Evolutionary conservation across 2,888 invertebrate genomes (phyloP), one percentile per base, ranked within the genome.

Genomic region (Xestia sexstrigata): DNA sequence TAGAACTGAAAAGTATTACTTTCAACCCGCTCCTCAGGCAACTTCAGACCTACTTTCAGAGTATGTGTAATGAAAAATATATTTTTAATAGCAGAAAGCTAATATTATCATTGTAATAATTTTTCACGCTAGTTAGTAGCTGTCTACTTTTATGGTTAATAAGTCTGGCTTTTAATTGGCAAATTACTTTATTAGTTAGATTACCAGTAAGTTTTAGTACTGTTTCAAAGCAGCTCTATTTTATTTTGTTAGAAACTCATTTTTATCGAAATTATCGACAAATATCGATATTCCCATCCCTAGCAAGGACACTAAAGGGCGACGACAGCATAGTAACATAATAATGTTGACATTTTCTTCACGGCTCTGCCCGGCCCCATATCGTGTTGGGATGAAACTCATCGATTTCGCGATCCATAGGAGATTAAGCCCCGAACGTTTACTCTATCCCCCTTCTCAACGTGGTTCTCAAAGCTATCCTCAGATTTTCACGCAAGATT

Each of bases 341-440:
- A 91, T 92, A 93, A 93, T 94, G 93, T 94, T 94, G 93, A 93
- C 94, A 94, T 94, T 94, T 93, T 92, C 92, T 92, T 92, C 93
- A 88, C 91, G 90, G 89, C 87, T 89, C 88, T 74, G 88, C 81
- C 78, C 67, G 67, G 77, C 76, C 74, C 82, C 76, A 79, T 82
- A 85, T 89, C 87, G 84, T 90, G 88, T 91, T 85, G 89, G 79
- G 83, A 86, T 87, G 82, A 91, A 90, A 91, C 90, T 88, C 94
- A 95, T 95, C 95, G 94, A 94, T 95, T 93, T 92, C 89, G 89
- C 93, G 88, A 93, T 93, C 94, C 91, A 91, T 89, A 92, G 91
- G 87, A 95, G 94, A 95, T 96, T 95, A 94, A 90, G 90, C 90
- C 88, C 88, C 90, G 90, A 89, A 90, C 91, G 93, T 93, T 93